Evolutionary conservation across 2,888 invertebrate genomes (phyloP), one percentile per base, ranked within the genome.

Genomic region (Drosophila meridionalis): DNA sequence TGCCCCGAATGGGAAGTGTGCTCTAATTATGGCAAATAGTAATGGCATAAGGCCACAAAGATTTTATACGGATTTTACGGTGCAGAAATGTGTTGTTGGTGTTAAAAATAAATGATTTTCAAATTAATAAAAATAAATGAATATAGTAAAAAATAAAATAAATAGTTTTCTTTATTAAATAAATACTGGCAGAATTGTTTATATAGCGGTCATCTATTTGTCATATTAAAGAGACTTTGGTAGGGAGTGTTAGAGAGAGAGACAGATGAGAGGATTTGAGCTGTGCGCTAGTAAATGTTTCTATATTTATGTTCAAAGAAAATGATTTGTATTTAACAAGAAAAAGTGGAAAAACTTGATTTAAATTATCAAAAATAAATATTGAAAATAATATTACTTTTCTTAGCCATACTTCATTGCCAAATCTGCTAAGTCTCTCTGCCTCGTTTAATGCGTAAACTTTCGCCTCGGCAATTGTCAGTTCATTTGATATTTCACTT

Each of bases 401-500:
- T 30, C 3, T 14, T 2, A 26, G 9, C 3, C 2, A 0, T 11
- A 2, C 28, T 1, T 8, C 8, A n/a, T 30, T 14, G 14, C 32
- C 50, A 20, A 43, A 4, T 43, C 6, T 12, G 4, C 2, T 0
- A 34, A 14, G 8, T 32, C 2, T 4, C 3, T 2, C 1, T 8
- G 32, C 8, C 2, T 8, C 8, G 8, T 20, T 8, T 4, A 34
- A 20, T 20, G 32, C 28, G 45, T 36, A 3, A 42, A n/a, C 40
- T 42, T 3, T 14, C 26, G 48, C 36, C 42, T 8, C 14, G 69
- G 30, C 30, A 69, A 47, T 47, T 60, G 56, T 68, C 74, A 63
- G 42, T 43, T 59, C 26, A 34, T 43, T 71, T 47, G 52, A 67
- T 58, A 76, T 42, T 64, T 71, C 63, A 60, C 66, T 76, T 63